phyloP scores from a whole-genome alignment of 2,888 invertebrate species.

The Eristalis tenax region DNA sequence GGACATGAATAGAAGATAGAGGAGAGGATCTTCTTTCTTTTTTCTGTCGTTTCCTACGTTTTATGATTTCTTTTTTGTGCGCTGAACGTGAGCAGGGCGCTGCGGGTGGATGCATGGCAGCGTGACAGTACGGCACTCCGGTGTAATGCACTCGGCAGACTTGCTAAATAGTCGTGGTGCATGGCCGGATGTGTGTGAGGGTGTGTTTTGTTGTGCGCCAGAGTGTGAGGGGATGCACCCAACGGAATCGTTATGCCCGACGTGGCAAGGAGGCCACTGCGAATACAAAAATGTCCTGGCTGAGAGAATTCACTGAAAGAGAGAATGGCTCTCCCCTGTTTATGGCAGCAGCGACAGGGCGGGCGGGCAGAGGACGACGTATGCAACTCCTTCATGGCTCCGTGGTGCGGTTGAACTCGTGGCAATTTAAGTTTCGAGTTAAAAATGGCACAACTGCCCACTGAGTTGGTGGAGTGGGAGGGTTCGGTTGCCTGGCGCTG shows the following conservation, averaged over 20 bases:
- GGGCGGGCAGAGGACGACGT: conserved; percentile 5
- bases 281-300: conserved; percentile 64
- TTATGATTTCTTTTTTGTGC: conserved; percentile 14
- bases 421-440: conserved; percentile 66
- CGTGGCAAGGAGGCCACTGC: conserved; percentile 63
- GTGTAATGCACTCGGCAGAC: conserved; percentile 70
- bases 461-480: conserved; percentile 12
- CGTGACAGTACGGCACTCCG: neutral
- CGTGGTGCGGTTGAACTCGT: conserved; percentile 61
- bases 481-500: too few relatives aligned
- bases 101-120: conserved; percentile 30
- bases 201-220: conserved; percentile 22
- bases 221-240: conserved; percentile 32
- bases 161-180: conserved; percentile 66
- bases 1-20: conserved; percentile 62
- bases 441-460: conserved; percentile 52
- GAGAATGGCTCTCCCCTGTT: conserved; percentile 60
- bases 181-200: conserved; percentile 21
- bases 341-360: conserved; percentile 32
- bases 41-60: conserved; percentile 28
- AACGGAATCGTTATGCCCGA: conserved; percentile 56
- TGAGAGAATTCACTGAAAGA: conserved; percentile 60
- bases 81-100: neutral
- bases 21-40: conserved; percentile 11
- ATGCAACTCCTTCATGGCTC: neutral